Conservation (phyloP, 1,140 invertebrate genomes). For the Catajapyx aquilonaris region DNA sequence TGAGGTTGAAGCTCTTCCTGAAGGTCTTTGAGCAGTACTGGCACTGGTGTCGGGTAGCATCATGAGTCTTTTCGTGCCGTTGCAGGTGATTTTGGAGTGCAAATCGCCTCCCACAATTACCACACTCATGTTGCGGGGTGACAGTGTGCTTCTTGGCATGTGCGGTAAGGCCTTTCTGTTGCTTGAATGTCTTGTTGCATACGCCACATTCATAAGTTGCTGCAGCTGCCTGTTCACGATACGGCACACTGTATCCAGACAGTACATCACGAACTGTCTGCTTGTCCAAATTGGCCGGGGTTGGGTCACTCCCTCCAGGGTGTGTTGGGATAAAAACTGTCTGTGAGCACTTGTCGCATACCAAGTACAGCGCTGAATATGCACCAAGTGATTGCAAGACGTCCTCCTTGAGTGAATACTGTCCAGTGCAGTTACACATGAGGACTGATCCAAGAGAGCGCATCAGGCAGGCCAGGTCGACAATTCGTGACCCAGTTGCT, state of each 20-base stretch:
- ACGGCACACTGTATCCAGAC: no score
- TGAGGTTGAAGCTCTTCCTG: background rate
- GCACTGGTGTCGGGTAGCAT: background rate
- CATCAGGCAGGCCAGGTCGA: background rate
- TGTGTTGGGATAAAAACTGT: background rate
- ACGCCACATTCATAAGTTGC: background rate
- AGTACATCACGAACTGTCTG: background rate
- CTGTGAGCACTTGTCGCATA: background rate
- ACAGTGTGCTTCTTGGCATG: background rate
- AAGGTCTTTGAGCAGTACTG: background rate
- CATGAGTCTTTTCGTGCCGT: background rate
- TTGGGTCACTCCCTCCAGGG: background rate
- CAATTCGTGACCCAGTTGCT: background rate
- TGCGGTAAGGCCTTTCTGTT: background rate
- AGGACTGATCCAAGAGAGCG: background rate
- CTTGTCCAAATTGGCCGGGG: no score
- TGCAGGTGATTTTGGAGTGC: background rate
- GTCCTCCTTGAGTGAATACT: background rate
- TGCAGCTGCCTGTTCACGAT: background rate
- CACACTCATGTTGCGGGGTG: background rate
- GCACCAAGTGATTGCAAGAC: background rate
- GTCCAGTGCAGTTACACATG: background rate
- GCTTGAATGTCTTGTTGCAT: background rate
- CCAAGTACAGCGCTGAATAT: conserved; percentile 1
- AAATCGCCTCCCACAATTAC: background rate